Percentiles rank a stretch among this genome's conserved stretches.
Conservation (phyloP, 2,113 vertebrate species). For the Onychostruthus taczanowskii region DNA sequence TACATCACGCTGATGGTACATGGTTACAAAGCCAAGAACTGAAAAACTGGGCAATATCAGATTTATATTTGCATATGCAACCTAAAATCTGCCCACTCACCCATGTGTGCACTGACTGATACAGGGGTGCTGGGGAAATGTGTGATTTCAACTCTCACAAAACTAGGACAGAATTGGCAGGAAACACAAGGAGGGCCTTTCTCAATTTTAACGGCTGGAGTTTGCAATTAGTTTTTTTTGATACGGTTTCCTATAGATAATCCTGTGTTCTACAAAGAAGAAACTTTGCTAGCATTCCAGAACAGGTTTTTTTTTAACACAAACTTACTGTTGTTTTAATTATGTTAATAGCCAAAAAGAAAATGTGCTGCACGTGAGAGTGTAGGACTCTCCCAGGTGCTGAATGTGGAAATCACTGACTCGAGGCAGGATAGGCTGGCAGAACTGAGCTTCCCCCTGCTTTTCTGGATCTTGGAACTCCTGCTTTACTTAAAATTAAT, state of each 20-base stretch:
- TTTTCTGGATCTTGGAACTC: neutral
- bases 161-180: neutral
- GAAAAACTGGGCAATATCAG: slow-evolving; percentile 8
- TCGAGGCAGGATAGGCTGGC: neutral
- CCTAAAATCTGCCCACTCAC: neutral
- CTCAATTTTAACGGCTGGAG: neutral
- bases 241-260: neutral
- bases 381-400: neutral
- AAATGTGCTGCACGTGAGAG: neutral
- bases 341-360: neutral
- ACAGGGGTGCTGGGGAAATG: neutral
- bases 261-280: neutral
- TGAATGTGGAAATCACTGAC: neutral
- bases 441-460: neutral
- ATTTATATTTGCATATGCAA: neutral
- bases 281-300: neutral
- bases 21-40: slow-evolving; percentile 2
- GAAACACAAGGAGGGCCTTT: neutral
- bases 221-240: neutral
- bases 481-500: neutral
- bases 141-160: neutral
- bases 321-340: neutral
- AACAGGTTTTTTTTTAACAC: accelerated
- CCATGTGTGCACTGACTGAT: neutral
- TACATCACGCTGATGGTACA: accelerated